Conservation (phyloP, 2,113 vertebrate species). For the Piprites chloris region DNA sequence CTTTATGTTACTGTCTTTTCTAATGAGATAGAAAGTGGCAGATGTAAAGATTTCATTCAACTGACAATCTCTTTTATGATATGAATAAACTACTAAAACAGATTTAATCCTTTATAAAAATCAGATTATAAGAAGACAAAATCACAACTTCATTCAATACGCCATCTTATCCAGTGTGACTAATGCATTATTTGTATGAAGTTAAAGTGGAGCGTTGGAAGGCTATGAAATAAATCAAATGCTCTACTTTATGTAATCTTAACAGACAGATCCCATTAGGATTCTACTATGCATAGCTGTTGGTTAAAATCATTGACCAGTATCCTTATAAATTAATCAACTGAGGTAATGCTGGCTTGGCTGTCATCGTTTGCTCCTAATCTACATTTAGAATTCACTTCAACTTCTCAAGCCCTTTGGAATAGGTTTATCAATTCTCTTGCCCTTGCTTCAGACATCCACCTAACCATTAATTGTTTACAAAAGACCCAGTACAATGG, state of each 20-base stretch:
- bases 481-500: slow-evolving; percentile 1
- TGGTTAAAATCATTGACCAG: slow-evolving; percentile 82
- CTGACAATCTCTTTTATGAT: slow-evolving; percentile 57
- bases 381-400: slow-evolving; percentile 74
- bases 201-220: slow-evolving; percentile 74
- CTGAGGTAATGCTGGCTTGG: slow-evolving; percentile 68
- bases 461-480: slow-evolving; percentile 12
- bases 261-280: slow-evolving; percentile 79
- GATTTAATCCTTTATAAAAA: slow-evolving; percentile 74
- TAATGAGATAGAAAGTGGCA: slow-evolving; percentile 60
- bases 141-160: slow-evolving; percentile 75
- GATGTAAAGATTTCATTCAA: slow-evolving; percentile 62
- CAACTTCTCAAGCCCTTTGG: slow-evolving; percentile 65
- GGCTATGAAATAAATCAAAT: slow-evolving; percentile 80
- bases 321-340: slow-evolving; percentile 79
- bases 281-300: slow-evolving; percentile 70
- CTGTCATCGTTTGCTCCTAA: slow-evolving; percentile 73
- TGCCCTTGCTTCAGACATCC: slow-evolving; percentile 29
- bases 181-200: slow-evolving; percentile 80
- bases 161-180: slow-evolving; percentile 76
- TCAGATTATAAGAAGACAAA: slow-evolving; percentile 75
- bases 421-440: slow-evolving; percentile 67
- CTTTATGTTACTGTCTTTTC: slow-evolving; percentile 48
- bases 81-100: slow-evolving; percentile 67
- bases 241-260: slow-evolving; percentile 75